Percentiles rank a stretch among this genome's conserved stretches.
phyloP scores from a whole-genome alignment of 2,113 vertebrate species.

The Gambusia affinis region DNA sequence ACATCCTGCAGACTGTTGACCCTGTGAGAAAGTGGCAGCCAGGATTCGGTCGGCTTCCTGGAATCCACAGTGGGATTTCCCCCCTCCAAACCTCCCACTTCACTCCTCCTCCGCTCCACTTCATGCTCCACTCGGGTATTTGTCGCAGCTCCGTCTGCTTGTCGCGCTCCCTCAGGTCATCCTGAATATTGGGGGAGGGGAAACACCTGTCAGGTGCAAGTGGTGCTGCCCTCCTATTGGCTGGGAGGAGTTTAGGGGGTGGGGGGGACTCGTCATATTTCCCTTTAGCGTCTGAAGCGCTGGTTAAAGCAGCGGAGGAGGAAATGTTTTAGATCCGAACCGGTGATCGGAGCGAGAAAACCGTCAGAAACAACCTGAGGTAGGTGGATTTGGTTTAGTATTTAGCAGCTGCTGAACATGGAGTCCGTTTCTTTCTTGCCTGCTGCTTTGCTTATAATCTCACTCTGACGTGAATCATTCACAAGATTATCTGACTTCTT shows the following conservation, averaged over 20 bases:
- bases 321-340: not conserved
- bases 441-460: constrained; percentile 52
- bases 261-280: constrained; percentile 39
- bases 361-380: not conserved
- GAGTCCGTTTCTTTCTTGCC: constrained; percentile 21
- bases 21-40: constrained; percentile 47
- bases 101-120: not conserved
- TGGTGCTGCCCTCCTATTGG: constrained; percentile 42
- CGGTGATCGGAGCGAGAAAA: not conserved
- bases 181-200: not conserved
- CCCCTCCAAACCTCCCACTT: not conserved
- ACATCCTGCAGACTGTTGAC: constrained; percentile 55
- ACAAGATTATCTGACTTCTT: not conserved
- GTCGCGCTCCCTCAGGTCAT: constrained; percentile 24
- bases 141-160: not conserved
- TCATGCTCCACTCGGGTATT: not conserved
- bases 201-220: constrained; percentile 62
- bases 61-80: constrained; percentile 56
- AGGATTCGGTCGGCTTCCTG: constrained; percentile 56
- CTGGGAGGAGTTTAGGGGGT: constrained; percentile 17
- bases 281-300: constrained; percentile 32
- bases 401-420: not conserved
- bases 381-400: not conserved
- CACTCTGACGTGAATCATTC: not conserved
- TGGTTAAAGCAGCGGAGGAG: not conserved